Evolutionary conservation across 2,113 vertebrate genomes (phyloP), one percentile per base, ranked within the genome.

Genomic region (Promerops cafer): DNA sequence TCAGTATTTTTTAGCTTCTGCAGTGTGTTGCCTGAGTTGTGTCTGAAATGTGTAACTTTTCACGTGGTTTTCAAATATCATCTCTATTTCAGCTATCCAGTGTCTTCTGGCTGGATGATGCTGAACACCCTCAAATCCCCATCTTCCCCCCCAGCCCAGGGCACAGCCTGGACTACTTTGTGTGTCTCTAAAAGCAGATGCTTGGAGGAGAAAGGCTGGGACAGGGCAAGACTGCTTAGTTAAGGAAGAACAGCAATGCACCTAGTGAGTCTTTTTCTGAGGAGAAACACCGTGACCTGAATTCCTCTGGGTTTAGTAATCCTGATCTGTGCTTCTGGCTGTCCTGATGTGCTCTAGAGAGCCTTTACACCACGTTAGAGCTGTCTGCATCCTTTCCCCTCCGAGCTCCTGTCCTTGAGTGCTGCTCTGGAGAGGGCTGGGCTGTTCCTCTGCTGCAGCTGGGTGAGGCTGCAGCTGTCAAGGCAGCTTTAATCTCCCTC

Each of bases 391-490:
- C 75, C 49, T 65, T 68, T 21, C 20, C 10, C 23, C 56, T 42
- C 56, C 0, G 8, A n/a, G 57, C 57, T 79, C 7, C 76, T 54
- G 26, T 13, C 50, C 85, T 13, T 42, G 26, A 24, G 37, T 5
- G n/a, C 63, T 49, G 88, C 59, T 86, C 49, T 4, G 42, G 75
- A 65, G 31, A 2, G 7, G 23, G 37, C 37, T 2, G 7, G 23
- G 37, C 37, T 0, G 0, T 68, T 52, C 19, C 2, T 68, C 50
- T 53, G 12, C 53, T 39, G 65, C 56, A 66, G 87, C 72, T 70
- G 76, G 65, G 11, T 12, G 89, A 92, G 68, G 89, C 83, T 90
- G 78, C 65, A 11, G 63, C 69, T 83, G 52, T 24, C 79, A 26
- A 15, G 69, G 70, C 85, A 83, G 65, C 52, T 90, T 63, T 75